Evolutionary conservation across 2,888 invertebrate genomes (phyloP).

Genomic region (Hirtodrosophila confusa): DNA sequence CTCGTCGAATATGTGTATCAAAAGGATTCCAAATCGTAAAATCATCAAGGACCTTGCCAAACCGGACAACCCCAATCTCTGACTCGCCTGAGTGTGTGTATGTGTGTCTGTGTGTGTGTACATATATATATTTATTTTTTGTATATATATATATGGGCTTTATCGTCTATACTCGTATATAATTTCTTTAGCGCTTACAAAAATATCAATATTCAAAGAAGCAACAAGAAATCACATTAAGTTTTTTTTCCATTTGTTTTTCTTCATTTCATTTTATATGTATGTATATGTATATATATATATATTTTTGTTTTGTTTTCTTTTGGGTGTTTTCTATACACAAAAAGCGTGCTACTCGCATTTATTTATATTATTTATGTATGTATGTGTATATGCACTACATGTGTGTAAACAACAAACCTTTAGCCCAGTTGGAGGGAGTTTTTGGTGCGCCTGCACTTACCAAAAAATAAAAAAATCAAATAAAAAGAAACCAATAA

Average conservation of each 20-base stretch:
- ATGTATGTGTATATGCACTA: slow-evolving; percentile 31
- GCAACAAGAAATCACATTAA: slow-evolving; percentile 79
- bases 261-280: not conserved
- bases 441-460: slow-evolving; percentile 70
- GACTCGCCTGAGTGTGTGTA: slow-evolving; percentile 3
- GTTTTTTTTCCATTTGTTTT: slow-evolving; percentile 28
- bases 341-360: slow-evolving; percentile 74
- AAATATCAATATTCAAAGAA: slow-evolving; percentile 76
- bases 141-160: slow-evolving; percentile 22
- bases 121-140: slow-evolving; percentile 13
- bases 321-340: slow-evolving; percentile 57
- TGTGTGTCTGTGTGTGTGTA: slow-evolving; percentile 2
- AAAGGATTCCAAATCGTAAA: slow-evolving; percentile 50
- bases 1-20: slow-evolving; percentile 50
- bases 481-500: slow-evolving; percentile 8
- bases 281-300: slow-evolving; percentile 2
- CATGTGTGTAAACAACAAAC: slow-evolving; percentile 51
- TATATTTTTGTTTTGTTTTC: slow-evolving; percentile 3
- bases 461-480: slow-evolving; percentile 35
- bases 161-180: slow-evolving; percentile 18
- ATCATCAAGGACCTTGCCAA: slow-evolving; percentile 12
- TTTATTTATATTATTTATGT: slow-evolving; percentile 38
- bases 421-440: slow-evolving; percentile 66
- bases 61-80: slow-evolving; percentile 8
- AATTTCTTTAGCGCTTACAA: slow-evolving; percentile 63